Base-by-base conservation (phyloP, 1,140 invertebrate genomes). In the Matsumurasca onukii region DNA sequence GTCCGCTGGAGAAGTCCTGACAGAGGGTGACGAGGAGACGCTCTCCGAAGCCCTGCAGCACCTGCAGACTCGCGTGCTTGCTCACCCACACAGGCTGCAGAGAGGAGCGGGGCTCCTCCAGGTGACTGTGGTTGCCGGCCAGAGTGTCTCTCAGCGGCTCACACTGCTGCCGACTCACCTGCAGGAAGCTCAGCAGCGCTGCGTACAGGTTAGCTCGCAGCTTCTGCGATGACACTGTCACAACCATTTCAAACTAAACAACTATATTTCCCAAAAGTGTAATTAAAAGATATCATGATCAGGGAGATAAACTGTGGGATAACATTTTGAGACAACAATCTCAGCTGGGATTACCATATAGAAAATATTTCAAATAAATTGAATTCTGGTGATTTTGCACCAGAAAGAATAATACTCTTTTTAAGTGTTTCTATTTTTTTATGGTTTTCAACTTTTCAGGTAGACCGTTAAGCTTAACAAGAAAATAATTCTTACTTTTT, bases 181-280 rank as follows among this genome's bases (percentile, higher is more conserved):
- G 88, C 55, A 96, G 78, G 68, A 91, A 93, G 65, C 89, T 90
- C 0, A 91, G 76, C 68, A 92, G 68, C 30, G 90, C 84, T 66
- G 87, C 91, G 75, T 96, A 96, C 2, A 95, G 78, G 78, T 95
- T 94, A 0, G 92, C 91, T 55, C 92, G 80, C 39, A 95, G 86
- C 75, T 93, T 91, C 75, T 95, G 93, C 1, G 88, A 88, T 0
- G 86, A 86, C 0, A 86, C 85, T 2, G 88, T 87, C 13, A 86
- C 82, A 31, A 91, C 49, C n/a, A n/a, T n/a, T n/a, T n/a, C n/a
- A n/a, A n/a, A n/a, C n/a, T n/a, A n/a, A n/a, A n/a, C n/a, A n/a
- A n/a, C n/a, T n/a, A n/a, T n/a, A n/a, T n/a, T n/a, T n/a, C n/a
- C n/a, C n/a, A n/a, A n/a, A n/a, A n/a, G n/a, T n/a, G n/a, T n/a